Evolutionary conservation across 1,140 invertebrate species (phyloP).

Genomic region (Hyles euphorbiae): DNA sequence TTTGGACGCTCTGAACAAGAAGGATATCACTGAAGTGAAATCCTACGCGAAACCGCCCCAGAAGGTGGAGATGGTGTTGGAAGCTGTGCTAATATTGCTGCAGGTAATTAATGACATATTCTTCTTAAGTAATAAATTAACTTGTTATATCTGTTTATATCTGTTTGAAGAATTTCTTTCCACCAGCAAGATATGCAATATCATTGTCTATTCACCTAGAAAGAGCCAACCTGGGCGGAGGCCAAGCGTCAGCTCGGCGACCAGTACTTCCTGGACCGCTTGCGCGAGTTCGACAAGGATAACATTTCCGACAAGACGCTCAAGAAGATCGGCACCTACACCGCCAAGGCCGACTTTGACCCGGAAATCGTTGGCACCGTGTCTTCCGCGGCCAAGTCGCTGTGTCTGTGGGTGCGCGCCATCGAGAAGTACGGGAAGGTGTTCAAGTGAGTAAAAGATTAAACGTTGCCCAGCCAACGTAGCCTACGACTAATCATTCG

Average conservation of each 20-base stretch:
- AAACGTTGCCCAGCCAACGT: too few relatives aligned
- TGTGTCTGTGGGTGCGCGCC: constrained; percentile 93
- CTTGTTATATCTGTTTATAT: too few relatives aligned
- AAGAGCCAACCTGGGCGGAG: constrained; percentile 89
- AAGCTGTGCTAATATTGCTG: constrained; percentile 90
- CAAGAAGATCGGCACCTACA: constrained; percentile 87
- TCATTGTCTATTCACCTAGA: constrained; percentile 34
- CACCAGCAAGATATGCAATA: background rate
- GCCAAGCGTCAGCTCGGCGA: constrained; percentile 89
- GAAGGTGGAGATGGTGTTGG: constrained; percentile 92
- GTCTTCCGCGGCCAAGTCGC: constrained; percentile 87
- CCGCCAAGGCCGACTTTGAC: constrained; percentile 88
- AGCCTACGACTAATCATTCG: too few relatives aligned
- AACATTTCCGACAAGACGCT: constrained; percentile 88
- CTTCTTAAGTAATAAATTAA: background rate
- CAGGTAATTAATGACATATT: constrained; percentile 59
- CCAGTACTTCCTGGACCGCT: constrained; percentile 83
- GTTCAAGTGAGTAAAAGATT: constrained; percentile 78
- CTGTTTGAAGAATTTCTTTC: too few relatives aligned
- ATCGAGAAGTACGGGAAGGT: constrained; percentile 93
- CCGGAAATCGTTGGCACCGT: constrained; percentile 90
- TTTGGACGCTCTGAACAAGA: constrained; percentile 89
- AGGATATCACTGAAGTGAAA: constrained; percentile 91
- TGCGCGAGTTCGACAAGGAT: constrained; percentile 92
- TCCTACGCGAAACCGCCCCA: constrained; percentile 88